Evolutionary conservation across 2,888 invertebrate genomes (phyloP).

Genomic region (Agrotis segetum): DNA sequence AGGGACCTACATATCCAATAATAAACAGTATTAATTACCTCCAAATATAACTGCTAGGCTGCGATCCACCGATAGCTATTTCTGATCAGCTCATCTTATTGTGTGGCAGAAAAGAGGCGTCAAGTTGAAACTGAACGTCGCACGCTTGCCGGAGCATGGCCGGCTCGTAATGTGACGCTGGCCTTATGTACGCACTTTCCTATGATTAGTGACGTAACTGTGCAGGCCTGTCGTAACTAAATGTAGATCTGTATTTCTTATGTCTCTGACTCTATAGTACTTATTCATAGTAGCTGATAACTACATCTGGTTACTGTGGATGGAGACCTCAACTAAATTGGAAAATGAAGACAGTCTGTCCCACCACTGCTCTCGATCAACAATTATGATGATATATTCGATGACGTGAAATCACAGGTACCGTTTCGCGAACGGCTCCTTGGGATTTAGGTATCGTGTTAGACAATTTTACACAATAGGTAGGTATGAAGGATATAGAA

Average conservation of each 20-base stretch:
- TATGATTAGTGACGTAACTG: constrained; percentile 10
- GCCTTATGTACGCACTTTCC: constrained; percentile 26
- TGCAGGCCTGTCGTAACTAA: constrained; percentile 1
- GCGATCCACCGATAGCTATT: constrained; percentile 59
- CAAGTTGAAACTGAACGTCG: constrained; percentile 81
- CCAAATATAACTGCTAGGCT: constrained; percentile 53
- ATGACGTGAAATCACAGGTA: too few relatives aligned
- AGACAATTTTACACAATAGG: neutral
- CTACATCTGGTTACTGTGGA: too few relatives aligned
- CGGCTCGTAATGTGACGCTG: constrained; percentile 51
- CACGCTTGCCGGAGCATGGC: constrained; percentile 70
- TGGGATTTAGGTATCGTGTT: too few relatives aligned
- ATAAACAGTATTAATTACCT: constrained; percentile 59
- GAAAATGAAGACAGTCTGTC: too few relatives aligned
- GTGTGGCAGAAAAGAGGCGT: constrained; percentile 76
- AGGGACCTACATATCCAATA: constrained; percentile 50
- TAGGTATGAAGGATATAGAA: neutral
- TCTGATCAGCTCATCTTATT: constrained; percentile 61
- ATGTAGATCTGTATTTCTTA: neutral
- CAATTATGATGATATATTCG: too few relatives aligned
- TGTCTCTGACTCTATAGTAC: too few relatives aligned
- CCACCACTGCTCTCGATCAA: too few relatives aligned
- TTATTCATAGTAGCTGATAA: too few relatives aligned
- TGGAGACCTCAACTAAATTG: too few relatives aligned
- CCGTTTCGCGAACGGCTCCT: too few relatives aligned